A percentile compares a stretch with the other conserved stretches of the same genome.
These are phyloP conservation scores for Amblyraja radiata DNA, from an alignment of 2,797 vertebrate genomes.

Conservation along the genomic window DNA sequence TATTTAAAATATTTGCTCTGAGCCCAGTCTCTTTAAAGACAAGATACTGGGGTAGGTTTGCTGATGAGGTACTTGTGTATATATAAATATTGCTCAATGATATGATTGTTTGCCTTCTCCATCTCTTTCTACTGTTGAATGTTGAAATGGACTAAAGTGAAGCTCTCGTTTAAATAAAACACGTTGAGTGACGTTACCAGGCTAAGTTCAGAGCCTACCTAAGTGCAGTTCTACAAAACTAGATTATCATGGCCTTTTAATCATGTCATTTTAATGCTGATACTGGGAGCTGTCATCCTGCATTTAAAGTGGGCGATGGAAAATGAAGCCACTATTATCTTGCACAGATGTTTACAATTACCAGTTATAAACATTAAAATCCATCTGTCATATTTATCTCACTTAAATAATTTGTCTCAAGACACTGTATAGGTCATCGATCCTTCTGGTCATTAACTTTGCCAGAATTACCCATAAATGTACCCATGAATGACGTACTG, in stretches of 20 bases:
- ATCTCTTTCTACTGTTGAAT: not conserved
- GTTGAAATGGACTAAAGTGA: not conserved
- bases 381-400: not conserved
- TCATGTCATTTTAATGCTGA: not conserved
- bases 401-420: not conserved
- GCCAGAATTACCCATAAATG: not conserved
- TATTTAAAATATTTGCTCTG: not conserved
- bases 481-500: not conserved
- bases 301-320: not conserved
- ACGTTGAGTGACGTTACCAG: not conserved
- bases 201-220: not conserved
- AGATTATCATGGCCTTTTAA: not conserved
- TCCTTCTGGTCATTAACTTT: not conserved
- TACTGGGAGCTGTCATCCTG: not conserved
- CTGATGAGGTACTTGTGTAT: not conserved
- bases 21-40: not conserved
- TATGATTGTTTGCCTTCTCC: not conserved
- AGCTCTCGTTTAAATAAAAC: not conserved
- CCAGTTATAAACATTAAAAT: not conserved
- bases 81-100: not conserved
- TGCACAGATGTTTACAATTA: not conserved
- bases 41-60: not conserved
- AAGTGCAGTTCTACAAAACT: not conserved
- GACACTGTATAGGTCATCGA: not conserved
- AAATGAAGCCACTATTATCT: not conserved